Conservation (phyloP, 1,140 invertebrate species). For the Dufourea novaeangliae region DNA sequence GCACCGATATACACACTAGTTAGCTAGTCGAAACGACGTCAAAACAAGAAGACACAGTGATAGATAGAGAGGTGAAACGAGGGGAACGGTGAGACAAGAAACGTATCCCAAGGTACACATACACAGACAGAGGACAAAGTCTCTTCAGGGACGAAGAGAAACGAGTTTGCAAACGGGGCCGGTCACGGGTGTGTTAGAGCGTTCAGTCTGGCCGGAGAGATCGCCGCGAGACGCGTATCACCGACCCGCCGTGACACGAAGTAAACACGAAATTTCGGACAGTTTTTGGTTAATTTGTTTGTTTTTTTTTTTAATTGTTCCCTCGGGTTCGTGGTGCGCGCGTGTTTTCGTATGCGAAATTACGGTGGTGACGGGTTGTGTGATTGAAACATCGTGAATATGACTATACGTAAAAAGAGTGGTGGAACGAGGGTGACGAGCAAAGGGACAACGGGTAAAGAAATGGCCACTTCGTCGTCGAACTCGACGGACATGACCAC, state of each 20-base stretch:
- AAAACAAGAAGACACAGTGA: not conserved
- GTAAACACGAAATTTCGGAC: constrained; percentile 20
- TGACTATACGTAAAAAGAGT: constrained; percentile 59
- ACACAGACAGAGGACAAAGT: constrained; percentile 2
- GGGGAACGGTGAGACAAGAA: not conserved
- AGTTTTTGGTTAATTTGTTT: not conserved
- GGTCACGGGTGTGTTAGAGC: constrained; percentile 40
- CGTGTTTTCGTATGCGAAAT: constrained; percentile 18
- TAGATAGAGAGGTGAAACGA: not conserved
- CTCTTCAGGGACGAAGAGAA: constrained; percentile 30
- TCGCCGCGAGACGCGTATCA: not conserved
- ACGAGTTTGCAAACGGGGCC: constrained; percentile 57
- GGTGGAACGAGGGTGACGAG: constrained; percentile 47
- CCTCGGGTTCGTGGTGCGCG: not conserved
- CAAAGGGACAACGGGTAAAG: constrained; percentile 50
- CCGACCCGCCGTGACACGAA: not conserved
- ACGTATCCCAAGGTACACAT: constrained; percentile 5
- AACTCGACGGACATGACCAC: constrained; percentile 45
- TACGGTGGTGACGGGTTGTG: not conserved
- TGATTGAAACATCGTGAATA: constrained; percentile 10
- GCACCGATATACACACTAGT: too few species aligned
- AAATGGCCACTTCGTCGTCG: constrained; percentile 48
- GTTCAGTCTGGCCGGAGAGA: constrained; percentile 37
- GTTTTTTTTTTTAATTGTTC: not conserved
- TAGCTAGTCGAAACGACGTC: too few species aligned